Percentiles rank a stretch among this genome's conserved stretches.
phyloP scores from a whole-genome alignment of 2,797 vertebrate species.

The Eulemur mongoz region DNA sequence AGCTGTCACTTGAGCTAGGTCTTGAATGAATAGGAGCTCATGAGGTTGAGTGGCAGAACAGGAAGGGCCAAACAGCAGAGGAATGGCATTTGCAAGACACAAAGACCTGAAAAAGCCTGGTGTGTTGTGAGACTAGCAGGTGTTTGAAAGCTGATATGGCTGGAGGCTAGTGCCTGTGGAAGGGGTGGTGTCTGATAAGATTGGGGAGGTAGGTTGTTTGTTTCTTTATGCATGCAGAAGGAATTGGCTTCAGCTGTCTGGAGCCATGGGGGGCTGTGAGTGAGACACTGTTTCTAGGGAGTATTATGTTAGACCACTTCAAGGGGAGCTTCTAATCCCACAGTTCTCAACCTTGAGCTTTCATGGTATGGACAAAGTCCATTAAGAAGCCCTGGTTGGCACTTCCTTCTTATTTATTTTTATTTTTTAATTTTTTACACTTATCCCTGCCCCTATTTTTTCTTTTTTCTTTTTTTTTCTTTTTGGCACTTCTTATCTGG shows the following conservation, averaged over 20 bases:
- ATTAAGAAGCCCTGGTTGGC: background rate
- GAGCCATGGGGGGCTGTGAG: background rate
- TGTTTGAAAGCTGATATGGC: background rate
- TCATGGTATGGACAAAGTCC: background rate
- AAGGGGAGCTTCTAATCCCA: background rate
- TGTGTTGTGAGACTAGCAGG: background rate
- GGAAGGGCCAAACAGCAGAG: background rate
- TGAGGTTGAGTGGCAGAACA: background rate
- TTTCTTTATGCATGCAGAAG: background rate
- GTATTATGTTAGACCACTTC: background rate
- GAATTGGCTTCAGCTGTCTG: background rate
- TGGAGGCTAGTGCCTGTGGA: background rate
- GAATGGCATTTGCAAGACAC: background rate
- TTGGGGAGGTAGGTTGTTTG: background rate
- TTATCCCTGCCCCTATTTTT: too few species aligned
- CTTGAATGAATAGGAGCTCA: background rate
- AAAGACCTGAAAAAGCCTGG: background rate
- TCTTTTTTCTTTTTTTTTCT: too few species aligned
- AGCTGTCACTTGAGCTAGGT: background rate
- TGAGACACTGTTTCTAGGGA: background rate
- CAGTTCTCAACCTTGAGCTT: background rate
- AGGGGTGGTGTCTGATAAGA: background rate
- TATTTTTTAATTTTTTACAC: too few species aligned
- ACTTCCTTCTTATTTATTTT: background rate
- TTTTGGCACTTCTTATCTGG: constrained; percentile 36